A percentile compares a stretch with the other conserved stretches of the same genome.
Evolutionary conservation across 2,797 vertebrate genomes (phyloP).

Genomic region (Tolypeutes matacus): DNA sequence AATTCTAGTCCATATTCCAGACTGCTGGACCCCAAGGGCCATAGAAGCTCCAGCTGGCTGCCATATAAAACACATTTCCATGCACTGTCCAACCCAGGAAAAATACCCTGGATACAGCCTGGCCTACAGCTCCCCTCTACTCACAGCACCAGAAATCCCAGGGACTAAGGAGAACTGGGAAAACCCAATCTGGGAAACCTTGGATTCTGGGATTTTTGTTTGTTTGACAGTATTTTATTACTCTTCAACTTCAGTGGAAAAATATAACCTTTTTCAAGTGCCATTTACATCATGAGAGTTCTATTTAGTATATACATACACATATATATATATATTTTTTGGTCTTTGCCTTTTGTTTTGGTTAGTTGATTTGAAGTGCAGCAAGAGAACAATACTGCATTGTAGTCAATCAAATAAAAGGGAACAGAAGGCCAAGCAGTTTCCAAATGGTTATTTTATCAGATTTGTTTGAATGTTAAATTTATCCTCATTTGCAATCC

Average conservation of each 20-base stretch:
- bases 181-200: not conserved
- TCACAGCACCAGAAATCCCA: not conserved
- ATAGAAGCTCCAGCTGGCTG: not conserved
- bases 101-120: not conserved
- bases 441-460: slow-evolving; percentile 89
- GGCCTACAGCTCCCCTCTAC: not conserved
- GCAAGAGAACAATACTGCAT: slow-evolving; percentile 90
- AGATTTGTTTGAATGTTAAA: slow-evolving; percentile 86
- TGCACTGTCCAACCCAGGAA: not conserved
- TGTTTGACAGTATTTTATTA: slow-evolving; percentile 90
- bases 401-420: slow-evolving; percentile 89
- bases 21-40: not conserved
- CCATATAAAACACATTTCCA: not conserved
- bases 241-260: slow-evolving; percentile 94
- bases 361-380: slow-evolving; percentile 91
- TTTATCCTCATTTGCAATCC: slow-evolving; percentile 87
- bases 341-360: slow-evolving; percentile 80
- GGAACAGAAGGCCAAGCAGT: slow-evolving; percentile 89
- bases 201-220: not conserved
- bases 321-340: slow-evolving; percentile 60
- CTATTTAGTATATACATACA: slow-evolving; percentile 82
- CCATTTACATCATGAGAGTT: slow-evolving; percentile 87
- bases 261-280: slow-evolving; percentile 99
- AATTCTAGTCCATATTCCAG: not conserved
- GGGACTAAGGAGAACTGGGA: not conserved